Percentiles rank a stretch among this genome's conserved stretches.
phyloP scores from a whole-genome alignment of 2,888 invertebrate genomes.

The Sussaba pulchella region DNA sequence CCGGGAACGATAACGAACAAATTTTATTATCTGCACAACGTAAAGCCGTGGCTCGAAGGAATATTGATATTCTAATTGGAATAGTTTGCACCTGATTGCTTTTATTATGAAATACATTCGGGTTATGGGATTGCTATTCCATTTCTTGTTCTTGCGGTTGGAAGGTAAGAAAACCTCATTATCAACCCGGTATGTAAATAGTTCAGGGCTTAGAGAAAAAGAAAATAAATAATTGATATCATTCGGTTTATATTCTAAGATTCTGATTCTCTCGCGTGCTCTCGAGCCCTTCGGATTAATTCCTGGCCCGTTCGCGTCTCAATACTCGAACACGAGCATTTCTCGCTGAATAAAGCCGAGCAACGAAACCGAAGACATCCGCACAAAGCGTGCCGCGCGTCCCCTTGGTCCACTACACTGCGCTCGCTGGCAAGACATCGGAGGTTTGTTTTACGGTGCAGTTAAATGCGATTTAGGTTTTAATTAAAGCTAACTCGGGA shows the following conservation, averaged over 20 bases:
- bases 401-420: conserved; percentile 66
- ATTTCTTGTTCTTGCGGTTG: no score
- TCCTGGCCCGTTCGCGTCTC: background rate
- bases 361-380: background rate
- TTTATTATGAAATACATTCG: no score
- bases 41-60: background rate
- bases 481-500: conserved; percentile 79
- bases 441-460: conserved; percentile 79
- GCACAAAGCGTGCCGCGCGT: conserved; percentile 56
- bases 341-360: conserved; percentile 53
- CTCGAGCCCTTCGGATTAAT: background rate
- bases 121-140: no score
- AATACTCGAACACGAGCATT: conserved; percentile 15
- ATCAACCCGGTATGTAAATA: background rate
- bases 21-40: conserved; percentile 19
- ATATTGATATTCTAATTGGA: conserved; percentile 31
- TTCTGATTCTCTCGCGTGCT: background rate
- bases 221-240: background rate
- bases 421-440: conserved; percentile 75
- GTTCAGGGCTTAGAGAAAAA: background rate
- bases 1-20: conserved; percentile 26
- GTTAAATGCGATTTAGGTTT: conserved; percentile 81
- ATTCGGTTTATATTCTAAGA: background rate
- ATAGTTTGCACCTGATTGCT: conserved; percentile 3
- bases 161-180: background rate